Evolutionary conservation across 2,113 vertebrate genomes (phyloP).

Genomic region (Pyrgilauda ruficollis): DNA sequence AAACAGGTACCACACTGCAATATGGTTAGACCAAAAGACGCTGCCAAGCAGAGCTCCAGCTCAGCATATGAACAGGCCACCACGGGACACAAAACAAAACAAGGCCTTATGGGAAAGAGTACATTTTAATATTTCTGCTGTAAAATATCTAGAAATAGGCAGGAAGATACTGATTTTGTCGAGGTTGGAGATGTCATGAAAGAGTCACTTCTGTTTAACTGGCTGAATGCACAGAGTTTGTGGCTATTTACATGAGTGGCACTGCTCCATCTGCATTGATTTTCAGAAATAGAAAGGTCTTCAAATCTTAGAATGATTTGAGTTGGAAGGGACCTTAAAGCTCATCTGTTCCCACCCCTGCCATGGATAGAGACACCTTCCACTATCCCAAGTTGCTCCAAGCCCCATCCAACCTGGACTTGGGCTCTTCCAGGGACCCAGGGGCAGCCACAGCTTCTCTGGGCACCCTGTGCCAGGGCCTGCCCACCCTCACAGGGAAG

Average conservation of each 20-base stretch:
- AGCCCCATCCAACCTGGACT: rapidly evolving
- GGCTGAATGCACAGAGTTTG: not conserved
- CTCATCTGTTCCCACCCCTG: not conserved
- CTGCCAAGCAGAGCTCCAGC: slow-evolving; percentile 22
- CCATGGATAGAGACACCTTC: no score
- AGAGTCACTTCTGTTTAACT: not conserved
- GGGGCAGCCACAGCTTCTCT: not conserved
- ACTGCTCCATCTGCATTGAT: not conserved
- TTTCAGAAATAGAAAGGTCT: not conserved
- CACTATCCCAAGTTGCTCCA: rapidly evolving
- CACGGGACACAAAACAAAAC: not conserved
- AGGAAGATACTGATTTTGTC: not conserved
- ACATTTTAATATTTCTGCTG: not conserved
- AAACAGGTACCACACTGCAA: not conserved
- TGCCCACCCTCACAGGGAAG: rapidly evolving
- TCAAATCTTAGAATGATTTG: not conserved
- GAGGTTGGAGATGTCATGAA: not conserved
- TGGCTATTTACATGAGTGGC: not conserved
- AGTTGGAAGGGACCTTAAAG: not conserved
- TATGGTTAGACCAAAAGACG: not conserved
- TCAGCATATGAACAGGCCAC: not conserved
- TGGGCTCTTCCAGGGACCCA: not conserved
- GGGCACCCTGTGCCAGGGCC: not conserved
- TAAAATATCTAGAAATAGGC: not conserved
- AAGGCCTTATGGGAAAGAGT: not conserved